These are phyloP conservation scores for Tolmerus cingulatus DNA, from an alignment of 2,888 invertebrate genomes.

Conservation along the genomic window DNA sequence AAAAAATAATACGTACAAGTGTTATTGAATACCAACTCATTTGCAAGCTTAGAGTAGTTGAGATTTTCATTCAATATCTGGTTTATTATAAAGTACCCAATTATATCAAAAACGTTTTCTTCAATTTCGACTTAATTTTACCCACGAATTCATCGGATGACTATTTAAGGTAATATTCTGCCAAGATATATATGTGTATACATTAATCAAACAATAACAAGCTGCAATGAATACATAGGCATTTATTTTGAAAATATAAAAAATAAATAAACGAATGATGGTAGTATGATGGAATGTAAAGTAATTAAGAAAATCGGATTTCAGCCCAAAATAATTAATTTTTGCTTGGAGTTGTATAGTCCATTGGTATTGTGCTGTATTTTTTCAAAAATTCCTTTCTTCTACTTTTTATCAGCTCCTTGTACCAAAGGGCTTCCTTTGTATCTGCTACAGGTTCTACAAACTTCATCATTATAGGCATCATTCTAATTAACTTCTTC, in stretches of 20 bases:
- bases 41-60: too few species aligned
- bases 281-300: background rate
- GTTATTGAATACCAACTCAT: too few species aligned
- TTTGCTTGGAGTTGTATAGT: background rate
- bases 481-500: background rate
- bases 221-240: background rate
- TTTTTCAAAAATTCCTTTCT: slow-evolving; percentile 42
- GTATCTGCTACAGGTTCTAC: background rate
- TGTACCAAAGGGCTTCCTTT: slow-evolving; percentile 47
- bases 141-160: too few species aligned
- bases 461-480: background rate
- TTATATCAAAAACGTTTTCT: too few species aligned
- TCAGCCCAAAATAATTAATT: background rate
- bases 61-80: too few species aligned
- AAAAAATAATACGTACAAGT: too few species aligned
- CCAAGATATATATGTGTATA: too few species aligned
- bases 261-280: background rate
- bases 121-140: too few species aligned
- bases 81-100: too few species aligned
- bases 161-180: too few species aligned
- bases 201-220: background rate
- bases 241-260: background rate
- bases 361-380: slow-evolving; percentile 37
- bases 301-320: background rate
- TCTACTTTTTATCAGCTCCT: slow-evolving; percentile 42